Conservation (phyloP, 2,797 vertebrate genomes). For the Simalia tracyae region DNA sequence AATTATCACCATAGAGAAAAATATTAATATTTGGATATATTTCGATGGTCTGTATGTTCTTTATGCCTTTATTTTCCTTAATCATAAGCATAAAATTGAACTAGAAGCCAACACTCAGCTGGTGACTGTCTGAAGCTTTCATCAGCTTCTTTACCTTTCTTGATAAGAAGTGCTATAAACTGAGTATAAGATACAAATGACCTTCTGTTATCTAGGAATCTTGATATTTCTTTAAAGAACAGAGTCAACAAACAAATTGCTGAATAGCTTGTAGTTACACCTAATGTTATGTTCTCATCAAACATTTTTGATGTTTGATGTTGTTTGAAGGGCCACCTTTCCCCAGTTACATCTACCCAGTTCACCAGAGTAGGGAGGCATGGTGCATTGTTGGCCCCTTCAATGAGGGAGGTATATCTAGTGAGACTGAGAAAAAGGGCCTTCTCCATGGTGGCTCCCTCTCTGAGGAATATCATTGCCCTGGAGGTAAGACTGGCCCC, state of each 20-base stretch:
- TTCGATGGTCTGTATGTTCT: slow-evolving; percentile 38
- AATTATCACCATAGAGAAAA: slow-evolving; percentile 8
- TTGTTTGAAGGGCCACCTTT: no score
- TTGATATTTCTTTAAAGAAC: slow-evolving; percentile 54
- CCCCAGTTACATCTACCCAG: no score
- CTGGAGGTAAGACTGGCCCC: no score
- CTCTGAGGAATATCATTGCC: no score
- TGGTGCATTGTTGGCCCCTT: no score
- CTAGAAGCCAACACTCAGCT: slow-evolving; percentile 41
- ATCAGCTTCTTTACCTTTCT: slow-evolving; percentile 39
- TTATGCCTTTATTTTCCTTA: slow-evolving; percentile 45
- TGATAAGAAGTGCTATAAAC: slow-evolving; percentile 41
- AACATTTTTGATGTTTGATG: background rate
- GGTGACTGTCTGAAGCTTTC: slow-evolving; percentile 39
- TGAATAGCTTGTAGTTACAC: slow-evolving; percentile 59
- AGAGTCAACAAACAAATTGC: slow-evolving; percentile 58
- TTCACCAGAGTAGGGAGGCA: no score
- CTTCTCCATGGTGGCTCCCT: no score
- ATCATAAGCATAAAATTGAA: slow-evolving; percentile 33
- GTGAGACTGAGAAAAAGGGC: no score
- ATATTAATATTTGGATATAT: slow-evolving; percentile 20
- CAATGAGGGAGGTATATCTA: no score
- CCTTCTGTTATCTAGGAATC: slow-evolving; percentile 55
- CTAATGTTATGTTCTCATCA: slow-evolving; percentile 58
- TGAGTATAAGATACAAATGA: slow-evolving; percentile 51